Base-by-base conservation (phyloP, 2,113 vertebrate genomes). In the Alosa alosa region DNA sequence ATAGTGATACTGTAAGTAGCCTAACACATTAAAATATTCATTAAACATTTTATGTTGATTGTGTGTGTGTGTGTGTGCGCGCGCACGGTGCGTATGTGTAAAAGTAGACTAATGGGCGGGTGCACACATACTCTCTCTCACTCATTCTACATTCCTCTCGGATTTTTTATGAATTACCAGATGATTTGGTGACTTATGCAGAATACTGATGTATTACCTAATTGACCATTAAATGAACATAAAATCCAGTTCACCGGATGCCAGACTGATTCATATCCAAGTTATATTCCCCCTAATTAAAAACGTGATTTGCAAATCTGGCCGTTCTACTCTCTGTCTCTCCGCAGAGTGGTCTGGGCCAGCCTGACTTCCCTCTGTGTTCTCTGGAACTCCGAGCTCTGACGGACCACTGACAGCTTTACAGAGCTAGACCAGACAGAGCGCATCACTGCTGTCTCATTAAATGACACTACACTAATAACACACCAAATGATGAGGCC, bases 381-480 rank as follows among this genome's bases (percentile, higher is more conserved):
- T 4, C 72, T 39, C 31, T 78, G 11, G 72, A 39, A 36, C 72
- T 39, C 64, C 11, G 68, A 11, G 13, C 20, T 39, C 10, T 78
- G 72, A 78, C 5, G 31, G 11, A 15, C 84, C 52, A 87, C 82
- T 88, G 84, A 85, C 85, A 88, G 85, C 46, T 88, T 86, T 85
- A 89, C 82, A 85, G 87, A 81, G 86, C 72, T 22, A 75, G 39
- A 83, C 55, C 44, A 88, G 88, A 82, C 31, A 83, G 85, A 88
- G 78, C 55, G 9, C 82, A 47, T 31, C 45, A 78, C 86, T 88
- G 57, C 75, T 86, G 72, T 52, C 83, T 87, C 84, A 86, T 84
- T 86, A 89, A 84, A 84, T 45, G 85, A 86, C 72, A 88, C 84
- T 84, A 60, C 84, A 85, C 60, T 86, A 86, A 81, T 83, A 45